Evolutionary conservation across 2,113 vertebrate genomes (phyloP).

Genomic region (Megatriorchis doriae): DNA sequence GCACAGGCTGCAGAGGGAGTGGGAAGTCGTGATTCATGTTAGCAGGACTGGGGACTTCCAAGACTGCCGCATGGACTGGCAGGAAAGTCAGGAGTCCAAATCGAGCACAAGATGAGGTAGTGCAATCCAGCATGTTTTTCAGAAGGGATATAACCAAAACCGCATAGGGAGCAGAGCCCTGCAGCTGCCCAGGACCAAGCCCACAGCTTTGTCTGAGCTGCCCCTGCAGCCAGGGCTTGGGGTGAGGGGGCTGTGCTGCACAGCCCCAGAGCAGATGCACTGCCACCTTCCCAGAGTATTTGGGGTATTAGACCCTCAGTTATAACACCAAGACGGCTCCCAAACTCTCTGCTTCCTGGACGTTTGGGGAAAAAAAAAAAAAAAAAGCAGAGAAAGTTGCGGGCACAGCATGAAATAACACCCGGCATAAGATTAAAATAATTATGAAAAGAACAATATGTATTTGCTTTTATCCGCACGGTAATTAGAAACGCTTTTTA

Average conservation of each 20-base stretch:
- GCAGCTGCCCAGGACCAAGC: not conserved
- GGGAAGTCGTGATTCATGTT: not conserved
- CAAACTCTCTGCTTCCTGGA: not conserved
- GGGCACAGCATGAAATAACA: not conserved
- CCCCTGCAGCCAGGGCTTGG: not conserved
- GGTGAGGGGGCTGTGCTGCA: fast-evolving
- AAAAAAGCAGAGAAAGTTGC: not conserved
- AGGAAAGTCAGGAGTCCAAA: not conserved
- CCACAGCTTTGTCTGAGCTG: fast-evolving
- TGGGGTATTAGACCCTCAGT: not conserved
- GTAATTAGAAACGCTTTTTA: constrained; percentile 48
- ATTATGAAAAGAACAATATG: constrained; percentile 30
- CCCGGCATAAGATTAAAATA: not conserved
- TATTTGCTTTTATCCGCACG: not conserved
- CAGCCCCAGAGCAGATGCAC: not conserved
- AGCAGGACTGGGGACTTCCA: no score
- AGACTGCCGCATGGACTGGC: not conserved
- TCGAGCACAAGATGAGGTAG: fast-evolving
- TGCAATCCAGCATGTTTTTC: not conserved
- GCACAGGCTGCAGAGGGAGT: not conserved
- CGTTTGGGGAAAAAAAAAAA: not conserved
- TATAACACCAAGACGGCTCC: not conserved
- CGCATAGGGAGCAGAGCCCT: fast-evolving
- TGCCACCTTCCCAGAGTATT: not conserved
- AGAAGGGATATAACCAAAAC: not conserved